These are phyloP conservation scores for Labia minor DNA, from an alignment of 2,888 invertebrate species.

Conservation along the genomic window DNA sequence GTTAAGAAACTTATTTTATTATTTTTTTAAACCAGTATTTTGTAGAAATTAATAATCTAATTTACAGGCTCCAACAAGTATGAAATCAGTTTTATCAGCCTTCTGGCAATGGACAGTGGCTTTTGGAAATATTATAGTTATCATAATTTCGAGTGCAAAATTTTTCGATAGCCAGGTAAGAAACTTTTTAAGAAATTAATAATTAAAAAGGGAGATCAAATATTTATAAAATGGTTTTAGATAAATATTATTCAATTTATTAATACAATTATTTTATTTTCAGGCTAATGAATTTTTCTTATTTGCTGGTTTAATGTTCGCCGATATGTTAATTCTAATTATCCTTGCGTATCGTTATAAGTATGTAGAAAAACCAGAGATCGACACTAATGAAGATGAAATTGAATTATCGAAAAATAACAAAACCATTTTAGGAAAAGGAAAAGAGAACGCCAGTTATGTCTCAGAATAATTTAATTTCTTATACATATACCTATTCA, in stretches of 20 bases:
- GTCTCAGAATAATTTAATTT: not conserved
- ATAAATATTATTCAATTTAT: not conserved
- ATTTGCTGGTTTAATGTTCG: slow-evolving; percentile 74
- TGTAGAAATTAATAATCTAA: no score
- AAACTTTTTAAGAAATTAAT: not conserved
- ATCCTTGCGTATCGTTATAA: slow-evolving; percentile 69
- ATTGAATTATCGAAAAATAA: not conserved
- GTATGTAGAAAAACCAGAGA: slow-evolving; percentile 42
- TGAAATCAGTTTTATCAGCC: slow-evolving; percentile 91
- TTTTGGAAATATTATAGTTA: slow-evolving; percentile 86
- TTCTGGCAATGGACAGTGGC: slow-evolving; percentile 88
- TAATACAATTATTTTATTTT: slow-evolving; percentile 32
- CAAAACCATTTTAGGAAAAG: not conserved
- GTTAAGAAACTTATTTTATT: no score
- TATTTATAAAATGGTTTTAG: not conserved
- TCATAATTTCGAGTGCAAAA: slow-evolving; percentile 70
- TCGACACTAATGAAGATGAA: not conserved
- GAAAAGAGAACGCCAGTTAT: not conserved
- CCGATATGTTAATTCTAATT: slow-evolving; percentile 72
- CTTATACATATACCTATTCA: not conserved
- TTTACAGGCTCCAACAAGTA: slow-evolving; percentile 65
- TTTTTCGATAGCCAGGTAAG: slow-evolving; percentile 65
- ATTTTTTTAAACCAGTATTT: no score
- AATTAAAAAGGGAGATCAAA: not conserved
- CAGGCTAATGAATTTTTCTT: slow-evolving; percentile 80